Evolutionary conservation across 2,888 invertebrate species (phyloP).

Genomic region (Dicyrtoma fusca): DNA sequence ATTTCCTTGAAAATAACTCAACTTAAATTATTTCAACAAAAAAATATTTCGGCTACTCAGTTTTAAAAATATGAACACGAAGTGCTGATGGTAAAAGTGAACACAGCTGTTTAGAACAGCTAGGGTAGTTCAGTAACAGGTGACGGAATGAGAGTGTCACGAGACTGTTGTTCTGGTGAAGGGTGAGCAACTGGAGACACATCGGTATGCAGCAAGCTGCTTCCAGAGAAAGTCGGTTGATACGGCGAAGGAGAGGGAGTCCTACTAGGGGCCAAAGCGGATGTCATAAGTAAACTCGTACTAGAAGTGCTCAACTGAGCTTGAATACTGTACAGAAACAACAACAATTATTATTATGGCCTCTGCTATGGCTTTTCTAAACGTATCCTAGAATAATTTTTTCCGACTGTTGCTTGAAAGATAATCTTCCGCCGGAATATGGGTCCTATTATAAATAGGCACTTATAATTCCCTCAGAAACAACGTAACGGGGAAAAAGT

Average conservation of each 20-base stretch:
- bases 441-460: too few relatives aligned
- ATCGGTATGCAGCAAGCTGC: neutral
- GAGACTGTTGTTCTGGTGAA: neutral
- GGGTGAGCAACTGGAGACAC: conserved; percentile 22
- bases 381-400: too few relatives aligned
- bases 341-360: conserved; percentile 13
- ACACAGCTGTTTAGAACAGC: too few relatives aligned
- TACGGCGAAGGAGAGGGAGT: conserved; percentile 31
- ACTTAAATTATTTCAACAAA: too few relatives aligned
- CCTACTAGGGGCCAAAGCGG: conserved; percentile 41
- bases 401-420: too few relatives aligned
- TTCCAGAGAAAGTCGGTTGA: conserved; percentile 5
- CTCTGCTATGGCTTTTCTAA: too few relatives aligned
- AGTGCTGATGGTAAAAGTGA: too few relatives aligned
- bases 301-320: conserved; percentile 51
- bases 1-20: too few relatives aligned
- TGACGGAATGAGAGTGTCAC: conserved; percentile 21
- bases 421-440: too few relatives aligned
- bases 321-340: conserved; percentile 42
- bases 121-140: conserved; percentile 3
- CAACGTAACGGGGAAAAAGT: too few relatives aligned
- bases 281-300: conserved; percentile 46
- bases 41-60: too few relatives aligned
- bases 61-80: neutral
- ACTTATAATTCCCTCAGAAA: too few relatives aligned